phyloP scores from a whole-genome alignment of 2,113 vertebrate species.

The Aspiorhynchus laticeps region DNA sequence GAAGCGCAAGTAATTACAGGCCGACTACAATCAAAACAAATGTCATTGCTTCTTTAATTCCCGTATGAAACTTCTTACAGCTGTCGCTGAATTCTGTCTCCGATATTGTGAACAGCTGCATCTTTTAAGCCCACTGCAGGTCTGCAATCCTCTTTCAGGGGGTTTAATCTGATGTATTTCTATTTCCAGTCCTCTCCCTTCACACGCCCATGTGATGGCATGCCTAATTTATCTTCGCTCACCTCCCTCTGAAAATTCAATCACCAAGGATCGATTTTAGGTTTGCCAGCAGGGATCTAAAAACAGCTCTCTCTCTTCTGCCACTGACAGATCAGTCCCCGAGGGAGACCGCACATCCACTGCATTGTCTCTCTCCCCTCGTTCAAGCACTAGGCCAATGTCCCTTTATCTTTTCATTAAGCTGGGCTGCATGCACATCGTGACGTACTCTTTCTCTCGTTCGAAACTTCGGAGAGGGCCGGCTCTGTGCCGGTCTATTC shows the following conservation, averaged over 20 bases:
- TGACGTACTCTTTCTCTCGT: neutral
- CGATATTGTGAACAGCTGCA: neutral
- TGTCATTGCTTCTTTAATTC: neutral
- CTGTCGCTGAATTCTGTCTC: neutral
- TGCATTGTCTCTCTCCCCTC: conserved; percentile 1
- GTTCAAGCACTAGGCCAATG: conserved; percentile 24
- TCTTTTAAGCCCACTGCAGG: conserved; percentile 6
- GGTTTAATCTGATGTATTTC: conserved; percentile 28
- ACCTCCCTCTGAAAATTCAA: conserved; percentile 52
- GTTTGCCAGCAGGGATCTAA: conserved; percentile 45
- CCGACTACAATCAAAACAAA: conserved; percentile 3
- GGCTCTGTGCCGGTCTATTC: too few relatives aligned
- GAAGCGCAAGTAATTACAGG: neutral
- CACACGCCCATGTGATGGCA: conserved; percentile 45
- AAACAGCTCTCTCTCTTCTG: conserved; percentile 50
- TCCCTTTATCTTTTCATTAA: conserved; percentile 46
- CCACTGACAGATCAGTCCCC: conserved; percentile 40
- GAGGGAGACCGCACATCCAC: conserved; percentile 32
- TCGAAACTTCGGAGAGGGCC: neutral
- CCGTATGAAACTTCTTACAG: neutral
- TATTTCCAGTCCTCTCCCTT: conserved; percentile 22
- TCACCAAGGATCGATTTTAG: conserved; percentile 49
- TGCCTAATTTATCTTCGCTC: conserved; percentile 56
- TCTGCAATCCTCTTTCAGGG: neutral
- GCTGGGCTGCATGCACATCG: conserved; percentile 19